phyloP scores from a whole-genome alignment of 2,797 vertebrate species.

The Xerus rutilus region DNA sequence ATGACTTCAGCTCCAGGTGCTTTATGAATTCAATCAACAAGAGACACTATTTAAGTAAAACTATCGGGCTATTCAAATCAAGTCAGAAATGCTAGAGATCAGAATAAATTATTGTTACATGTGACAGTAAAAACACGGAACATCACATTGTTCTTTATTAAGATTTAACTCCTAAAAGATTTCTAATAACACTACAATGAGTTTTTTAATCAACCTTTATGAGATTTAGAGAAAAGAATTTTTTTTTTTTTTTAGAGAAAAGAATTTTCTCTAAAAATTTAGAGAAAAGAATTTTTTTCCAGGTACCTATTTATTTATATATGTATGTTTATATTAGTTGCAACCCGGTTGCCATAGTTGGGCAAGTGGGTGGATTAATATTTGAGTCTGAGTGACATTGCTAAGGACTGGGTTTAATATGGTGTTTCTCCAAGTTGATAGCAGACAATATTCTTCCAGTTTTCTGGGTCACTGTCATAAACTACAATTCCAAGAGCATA shows the following conservation, averaged over 20 bases:
- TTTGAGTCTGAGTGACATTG: conserved; percentile 37
- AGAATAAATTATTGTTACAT: conserved; percentile 27
- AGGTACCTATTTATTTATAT: background rate
- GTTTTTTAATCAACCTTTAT: conserved; percentile 23
- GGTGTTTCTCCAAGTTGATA: background rate
- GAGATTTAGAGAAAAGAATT: background rate
- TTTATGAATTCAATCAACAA: background rate
- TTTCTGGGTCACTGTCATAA: conserved; percentile 44
- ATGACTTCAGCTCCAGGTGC: background rate
- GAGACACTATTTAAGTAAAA: background rate
- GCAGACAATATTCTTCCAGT: background rate
- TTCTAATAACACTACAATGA: background rate
- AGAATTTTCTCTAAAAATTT: too few relatives aligned
- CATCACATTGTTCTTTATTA: conserved; percentile 7
- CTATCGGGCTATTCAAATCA: background rate
- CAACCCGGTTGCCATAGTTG: background rate
- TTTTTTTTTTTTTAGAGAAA: conserved; percentile 7
- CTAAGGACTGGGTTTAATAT: background rate
- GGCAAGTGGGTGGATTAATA: conserved; percentile 14
- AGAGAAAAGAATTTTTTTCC: background rate
- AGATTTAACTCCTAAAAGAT: conserved; percentile 22
- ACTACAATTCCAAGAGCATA: conserved; percentile 48
- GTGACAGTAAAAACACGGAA: conserved; percentile 22
- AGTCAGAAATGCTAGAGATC: background rate
- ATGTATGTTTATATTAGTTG: conserved; percentile 4